Evolutionary conservation across 2,888 invertebrate species (phyloP).

Genomic region (Ornithoptera priamus): DNA sequence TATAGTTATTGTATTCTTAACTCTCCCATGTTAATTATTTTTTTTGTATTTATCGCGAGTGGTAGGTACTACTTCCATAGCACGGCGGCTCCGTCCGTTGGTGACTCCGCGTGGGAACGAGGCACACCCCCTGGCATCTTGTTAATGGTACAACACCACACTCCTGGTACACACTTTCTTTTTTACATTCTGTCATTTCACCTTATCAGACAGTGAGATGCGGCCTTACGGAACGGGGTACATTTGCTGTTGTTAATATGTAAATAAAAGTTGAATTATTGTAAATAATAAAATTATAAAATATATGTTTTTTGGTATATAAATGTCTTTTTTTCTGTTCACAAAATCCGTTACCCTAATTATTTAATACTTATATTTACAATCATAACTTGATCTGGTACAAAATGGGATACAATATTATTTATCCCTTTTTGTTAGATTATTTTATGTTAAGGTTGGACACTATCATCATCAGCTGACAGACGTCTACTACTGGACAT

Average conservation of each 20-base stretch:
- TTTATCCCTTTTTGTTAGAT: no score
- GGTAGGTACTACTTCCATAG: constrained; percentile 8
- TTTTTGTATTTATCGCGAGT: constrained; percentile 37
- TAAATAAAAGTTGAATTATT: constrained; percentile 80
- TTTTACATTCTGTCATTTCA: constrained; percentile 48
- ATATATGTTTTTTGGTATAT: constrained; percentile 79
- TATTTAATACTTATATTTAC: no score
- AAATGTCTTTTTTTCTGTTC: constrained; percentile 40
- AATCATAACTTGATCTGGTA: no score
- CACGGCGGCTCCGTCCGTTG: constrained; percentile 8
- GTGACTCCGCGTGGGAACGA: constrained; percentile 1
- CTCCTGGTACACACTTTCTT: constrained; percentile 48
- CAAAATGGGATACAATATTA: no score
- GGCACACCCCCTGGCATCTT: constrained; percentile 16
- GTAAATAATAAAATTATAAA: constrained; percentile 78
- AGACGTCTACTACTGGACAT: no score
- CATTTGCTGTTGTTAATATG: constrained; percentile 78
- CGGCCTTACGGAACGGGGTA: constrained; percentile 64
- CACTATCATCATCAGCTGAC: no score
- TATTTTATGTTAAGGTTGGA: no score
- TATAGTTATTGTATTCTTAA: constrained; percentile 47
- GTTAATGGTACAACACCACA: constrained; percentile 40
- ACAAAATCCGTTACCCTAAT: neutral
- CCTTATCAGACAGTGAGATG: constrained; percentile 64
- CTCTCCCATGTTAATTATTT: constrained; percentile 51